Evolutionary conservation across 2,888 invertebrate species (phyloP).

Genomic region (Sphecodes monilicornis): DNA sequence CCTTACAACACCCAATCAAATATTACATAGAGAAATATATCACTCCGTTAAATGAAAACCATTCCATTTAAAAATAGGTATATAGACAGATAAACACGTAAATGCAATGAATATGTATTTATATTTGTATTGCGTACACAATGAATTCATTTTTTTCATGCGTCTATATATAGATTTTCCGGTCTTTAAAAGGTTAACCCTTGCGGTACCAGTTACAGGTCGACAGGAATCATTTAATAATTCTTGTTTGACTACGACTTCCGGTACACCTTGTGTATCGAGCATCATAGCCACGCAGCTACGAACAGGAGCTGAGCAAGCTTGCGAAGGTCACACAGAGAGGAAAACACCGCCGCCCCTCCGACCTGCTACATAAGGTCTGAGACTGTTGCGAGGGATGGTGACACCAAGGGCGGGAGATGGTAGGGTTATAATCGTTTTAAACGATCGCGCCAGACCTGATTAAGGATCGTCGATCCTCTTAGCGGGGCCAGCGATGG

Average conservation of each 20-base stretch:
- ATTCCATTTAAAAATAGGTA: no score
- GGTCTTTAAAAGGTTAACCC: no score
- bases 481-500: constrained; percentile 55
- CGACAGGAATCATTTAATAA: no score
- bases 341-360: constrained; percentile 30
- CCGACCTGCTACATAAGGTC: constrained; percentile 40
- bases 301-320: constrained; percentile 45
- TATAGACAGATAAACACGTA: no score
- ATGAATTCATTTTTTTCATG: no score
- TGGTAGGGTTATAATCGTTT: constrained; percentile 65
- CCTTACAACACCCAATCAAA: no score
- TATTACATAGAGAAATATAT: no score
- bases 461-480: constrained; percentile 64
- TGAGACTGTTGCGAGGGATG: constrained; percentile 40
- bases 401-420: constrained; percentile 32
- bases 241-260: not conserved
- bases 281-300: constrained; percentile 71
- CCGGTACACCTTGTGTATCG: not conserved
- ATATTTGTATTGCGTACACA: no score
- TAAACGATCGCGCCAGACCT: constrained; percentile 60
- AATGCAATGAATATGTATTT: no score
- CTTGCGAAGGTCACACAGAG: constrained; percentile 39
- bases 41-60: no score
- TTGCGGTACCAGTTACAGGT: no score
- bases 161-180: no score